These are phyloP conservation scores for Lasioglossum leucozonium DNA, from an alignment of 2,888 invertebrate species.

Conservation along the genomic window DNA sequence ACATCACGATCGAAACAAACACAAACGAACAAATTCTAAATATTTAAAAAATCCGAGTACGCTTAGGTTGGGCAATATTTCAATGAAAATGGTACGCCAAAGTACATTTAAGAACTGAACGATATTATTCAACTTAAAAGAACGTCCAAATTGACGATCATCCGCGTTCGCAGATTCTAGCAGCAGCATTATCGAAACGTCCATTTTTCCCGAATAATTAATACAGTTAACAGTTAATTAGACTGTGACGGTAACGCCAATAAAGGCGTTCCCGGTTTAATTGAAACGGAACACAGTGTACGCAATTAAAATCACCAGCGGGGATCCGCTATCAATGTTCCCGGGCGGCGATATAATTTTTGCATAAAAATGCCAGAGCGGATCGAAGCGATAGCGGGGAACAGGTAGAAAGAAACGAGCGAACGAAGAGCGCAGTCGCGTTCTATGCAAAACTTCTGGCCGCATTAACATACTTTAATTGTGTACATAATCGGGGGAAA, in stretches of 20 bases:
- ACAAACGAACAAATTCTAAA: neutral
- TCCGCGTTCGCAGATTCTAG: too few relatives aligned
- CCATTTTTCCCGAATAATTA: neutral
- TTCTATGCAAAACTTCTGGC: conserved; percentile 46
- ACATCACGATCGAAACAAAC: neutral
- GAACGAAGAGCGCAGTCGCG: neutral
- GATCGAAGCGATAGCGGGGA: neutral
- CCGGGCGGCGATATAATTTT: neutral
- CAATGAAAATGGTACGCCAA: neutral
- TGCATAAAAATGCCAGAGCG: neutral
- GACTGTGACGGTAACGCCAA: neutral
- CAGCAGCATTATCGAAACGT: neutral
- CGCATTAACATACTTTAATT: conserved; percentile 44
- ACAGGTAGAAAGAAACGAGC: neutral
- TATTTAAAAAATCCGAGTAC: too few relatives aligned
- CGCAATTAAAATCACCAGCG: neutral
- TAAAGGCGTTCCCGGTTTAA: neutral
- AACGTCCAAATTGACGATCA: too few relatives aligned
- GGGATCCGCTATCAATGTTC: neutral
- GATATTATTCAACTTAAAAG: neutral
- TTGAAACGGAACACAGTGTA: neutral
- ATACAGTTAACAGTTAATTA: neutral
- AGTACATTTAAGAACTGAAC: neutral
- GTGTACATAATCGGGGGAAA: conserved; percentile 36
- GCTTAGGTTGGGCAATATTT: too few relatives aligned